Evolutionary conservation across 2,113 vertebrate species (phyloP), one percentile per base, ranked within the genome.

Genomic region (Capreolus pygargus): DNA sequence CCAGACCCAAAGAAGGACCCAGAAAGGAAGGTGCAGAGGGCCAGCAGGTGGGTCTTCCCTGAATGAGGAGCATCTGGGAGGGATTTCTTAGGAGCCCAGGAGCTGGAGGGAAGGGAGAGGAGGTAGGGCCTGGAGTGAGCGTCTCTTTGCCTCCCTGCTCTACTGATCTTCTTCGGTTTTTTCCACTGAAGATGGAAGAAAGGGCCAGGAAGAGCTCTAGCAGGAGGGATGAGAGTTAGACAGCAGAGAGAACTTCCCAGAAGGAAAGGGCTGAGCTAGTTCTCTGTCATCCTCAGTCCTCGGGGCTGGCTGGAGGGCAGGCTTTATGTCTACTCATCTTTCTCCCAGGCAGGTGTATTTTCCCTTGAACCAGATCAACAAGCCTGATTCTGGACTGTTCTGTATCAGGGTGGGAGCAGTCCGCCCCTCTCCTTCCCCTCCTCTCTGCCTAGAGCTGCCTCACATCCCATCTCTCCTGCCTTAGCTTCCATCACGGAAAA

Each of bases 401-500:
- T 5, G 39, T 39, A 16, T 36, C 86, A 33, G 5, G 30, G 39
- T 3, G 1, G 39, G 28, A 82, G 39, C 33, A 28, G 25, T 27
- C 79, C 13, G 10, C 0, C 33, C 27, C 33, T 76, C 61, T 27
- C 39, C 13, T 25, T 50, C 86, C 30, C 11, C 7, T 70, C 19
- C 19, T 11, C 27, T 58, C 52, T 76, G 70, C 70, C 70, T 43
- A 17, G 27, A 2, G 12, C 82, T 45, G 84, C 47, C 76, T 78
- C 5, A 81, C 67, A 43, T 43, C 52, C 81, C 19, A 17, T 28
- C n/a, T 47, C 39, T 7, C 14, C 1, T 19, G 33, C 54, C 33
- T 85, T 43, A 27, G 36, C n/a, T 11, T 82, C 54, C 28, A 58
- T 81, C 43, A 33, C 0, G 47, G 98, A 96, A 30, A 98, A 98